A percentile compares a stretch with the other conserved stretches of the same genome.
These are phyloP conservation scores for Plebejus melissa DNA, from an alignment of 2,888 invertebrate genomes.

Conservation along the genomic window DNA sequence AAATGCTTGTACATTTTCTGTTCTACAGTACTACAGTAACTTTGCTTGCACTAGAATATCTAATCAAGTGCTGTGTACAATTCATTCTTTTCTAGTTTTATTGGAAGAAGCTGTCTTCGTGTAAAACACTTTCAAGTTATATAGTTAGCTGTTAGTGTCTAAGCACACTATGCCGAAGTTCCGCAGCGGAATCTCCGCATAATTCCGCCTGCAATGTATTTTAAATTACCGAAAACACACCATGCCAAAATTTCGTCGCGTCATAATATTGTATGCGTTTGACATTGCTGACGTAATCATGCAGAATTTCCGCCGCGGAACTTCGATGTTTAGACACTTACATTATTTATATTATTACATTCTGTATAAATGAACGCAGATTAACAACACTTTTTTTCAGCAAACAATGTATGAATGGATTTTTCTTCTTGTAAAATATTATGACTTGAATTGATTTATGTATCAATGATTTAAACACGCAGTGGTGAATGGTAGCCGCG, in stretches of 20 bases:
- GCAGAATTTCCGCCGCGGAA: too few species aligned
- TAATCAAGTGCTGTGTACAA: background rate
- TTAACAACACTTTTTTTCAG: background rate
- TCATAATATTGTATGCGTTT: too few species aligned
- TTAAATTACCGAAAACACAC: too few species aligned
- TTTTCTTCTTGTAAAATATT: too few species aligned
- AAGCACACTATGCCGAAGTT: too few species aligned
- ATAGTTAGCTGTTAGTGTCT: too few species aligned
- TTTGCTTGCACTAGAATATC: background rate
- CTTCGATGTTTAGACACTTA: background rate
- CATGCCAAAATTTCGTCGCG: too few species aligned
- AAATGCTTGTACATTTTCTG: conserved; percentile 2
- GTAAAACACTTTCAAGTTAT: background rate
- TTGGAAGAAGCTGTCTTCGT: background rate
- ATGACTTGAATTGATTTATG: background rate
- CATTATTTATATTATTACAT: background rate
- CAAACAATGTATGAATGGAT: background rate
- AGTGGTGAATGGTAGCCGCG: background rate
- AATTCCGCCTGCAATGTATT: too few species aligned
- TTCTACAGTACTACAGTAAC: background rate
- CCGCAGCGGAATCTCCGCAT: too few species aligned
- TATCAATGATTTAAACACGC: background rate
- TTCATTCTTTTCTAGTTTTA: background rate
- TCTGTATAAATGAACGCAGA: background rate
- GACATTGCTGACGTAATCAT: too few species aligned